These are phyloP conservation scores for Setipinna tenuifilis DNA, from an alignment of 2,797 vertebrate species.

Conservation along the genomic window DNA sequence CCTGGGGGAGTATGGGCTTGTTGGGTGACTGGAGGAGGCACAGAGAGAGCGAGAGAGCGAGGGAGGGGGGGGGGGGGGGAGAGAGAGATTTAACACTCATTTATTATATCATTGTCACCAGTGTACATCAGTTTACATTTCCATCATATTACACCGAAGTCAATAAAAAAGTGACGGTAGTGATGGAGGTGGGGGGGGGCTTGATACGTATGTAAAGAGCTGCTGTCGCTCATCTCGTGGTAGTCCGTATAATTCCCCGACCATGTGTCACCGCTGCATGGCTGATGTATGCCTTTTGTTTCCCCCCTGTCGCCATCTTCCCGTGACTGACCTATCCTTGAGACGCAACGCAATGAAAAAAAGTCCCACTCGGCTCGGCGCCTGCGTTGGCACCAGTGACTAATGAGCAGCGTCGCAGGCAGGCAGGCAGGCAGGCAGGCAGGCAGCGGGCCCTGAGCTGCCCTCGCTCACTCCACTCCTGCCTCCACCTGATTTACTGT, in stretches of 20 bases:
- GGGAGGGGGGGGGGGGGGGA: neutral
- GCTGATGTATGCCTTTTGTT: too few relatives aligned
- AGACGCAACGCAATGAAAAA: neutral
- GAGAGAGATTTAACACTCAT: too few relatives aligned
- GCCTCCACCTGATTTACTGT: neutral
- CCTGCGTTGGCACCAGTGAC: neutral
- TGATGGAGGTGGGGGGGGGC: neutral
- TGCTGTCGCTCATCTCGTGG: constrained; percentile 57
- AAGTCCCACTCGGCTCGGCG: neutral
- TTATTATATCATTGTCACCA: too few relatives aligned
- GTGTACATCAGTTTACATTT: too few relatives aligned
- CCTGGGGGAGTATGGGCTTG: constrained; percentile 89
- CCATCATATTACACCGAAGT: too few relatives aligned
- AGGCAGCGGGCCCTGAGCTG: neutral
- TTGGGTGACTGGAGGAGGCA: constrained; percentile 85
- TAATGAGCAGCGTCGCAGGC: neutral
- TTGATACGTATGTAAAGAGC: neutral
- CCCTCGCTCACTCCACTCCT: neutral
- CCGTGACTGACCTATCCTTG: neutral
- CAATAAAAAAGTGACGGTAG: too few relatives aligned
- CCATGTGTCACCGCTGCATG: constrained; percentile 42
- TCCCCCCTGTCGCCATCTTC: neutral
- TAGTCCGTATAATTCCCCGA: constrained; percentile 54
- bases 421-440: neutral
- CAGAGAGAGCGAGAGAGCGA: neutral